phyloP scores from a whole-genome alignment of 2,113 vertebrate genomes.

The Lepus europaeus region DNA sequence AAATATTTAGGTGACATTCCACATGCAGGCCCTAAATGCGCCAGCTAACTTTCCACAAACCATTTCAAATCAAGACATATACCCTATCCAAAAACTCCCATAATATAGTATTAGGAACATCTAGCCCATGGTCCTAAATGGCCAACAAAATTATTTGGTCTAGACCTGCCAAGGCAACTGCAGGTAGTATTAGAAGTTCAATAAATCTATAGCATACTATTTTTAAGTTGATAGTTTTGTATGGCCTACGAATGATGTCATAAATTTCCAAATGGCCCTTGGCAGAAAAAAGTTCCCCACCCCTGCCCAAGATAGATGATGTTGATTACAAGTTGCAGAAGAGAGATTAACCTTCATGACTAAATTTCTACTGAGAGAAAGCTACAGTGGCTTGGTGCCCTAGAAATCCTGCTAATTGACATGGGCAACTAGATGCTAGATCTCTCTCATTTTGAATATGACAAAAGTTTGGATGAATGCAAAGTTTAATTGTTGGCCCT shows the following conservation, averaged over 20 bases:
- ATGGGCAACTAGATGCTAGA: neutral
- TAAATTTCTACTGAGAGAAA: neutral
- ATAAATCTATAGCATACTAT: too few relatives aligned
- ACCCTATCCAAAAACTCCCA: neutral
- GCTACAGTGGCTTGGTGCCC: neutral
- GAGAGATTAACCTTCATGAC: neutral
- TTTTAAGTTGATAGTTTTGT: too few relatives aligned
- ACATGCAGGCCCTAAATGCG: neutral
- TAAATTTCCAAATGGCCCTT: too few relatives aligned
- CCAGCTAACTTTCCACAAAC: slow-evolving; percentile 1
- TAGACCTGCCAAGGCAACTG: too few relatives aligned
- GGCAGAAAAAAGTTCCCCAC: too few relatives aligned
- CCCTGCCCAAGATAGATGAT: neutral
- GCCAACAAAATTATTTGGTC: too few relatives aligned
- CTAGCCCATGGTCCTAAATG: too few relatives aligned
- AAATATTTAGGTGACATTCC: neutral
- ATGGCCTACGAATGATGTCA: too few relatives aligned
- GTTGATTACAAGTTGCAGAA: slow-evolving; percentile 23
- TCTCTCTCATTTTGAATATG: neutral
- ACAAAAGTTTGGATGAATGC: neutral
- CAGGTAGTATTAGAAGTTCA: too few relatives aligned
- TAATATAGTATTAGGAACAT: too few relatives aligned
- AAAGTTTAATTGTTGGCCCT: neutral
- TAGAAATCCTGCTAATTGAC: slow-evolving; percentile 26
- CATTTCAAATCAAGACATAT: neutral